phyloP scores from a whole-genome alignment of 1,140 invertebrate genomes.

The Drosophila rufa region DNA sequence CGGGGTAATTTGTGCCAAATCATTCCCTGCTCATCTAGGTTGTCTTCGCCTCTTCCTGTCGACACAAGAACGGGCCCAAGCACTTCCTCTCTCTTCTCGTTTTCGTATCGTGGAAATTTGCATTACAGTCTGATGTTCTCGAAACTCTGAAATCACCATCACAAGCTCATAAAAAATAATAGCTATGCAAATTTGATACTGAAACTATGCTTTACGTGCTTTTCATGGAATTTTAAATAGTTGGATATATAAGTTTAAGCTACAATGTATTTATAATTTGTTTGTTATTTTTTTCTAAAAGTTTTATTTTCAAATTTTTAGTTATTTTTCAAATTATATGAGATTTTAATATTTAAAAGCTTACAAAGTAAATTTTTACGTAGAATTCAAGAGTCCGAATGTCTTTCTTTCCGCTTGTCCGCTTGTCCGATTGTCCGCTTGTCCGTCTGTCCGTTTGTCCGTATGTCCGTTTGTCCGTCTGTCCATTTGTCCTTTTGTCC shows the following conservation, averaged over 20 bases:
- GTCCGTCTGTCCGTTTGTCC: no score
- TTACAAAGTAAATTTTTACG: background rate
- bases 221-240: background rate
- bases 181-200: conserved; percentile 19
- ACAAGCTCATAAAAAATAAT: conserved; percentile 16
- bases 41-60: conserved; percentile 70
- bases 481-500: no score
- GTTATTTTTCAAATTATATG: background rate
- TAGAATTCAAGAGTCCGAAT: no score
- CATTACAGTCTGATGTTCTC: conserved; percentile 38
- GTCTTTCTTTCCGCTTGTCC: no score
- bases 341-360: no score
- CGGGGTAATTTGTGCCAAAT: conserved; percentile 66
- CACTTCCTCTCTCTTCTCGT: conserved; percentile 53
- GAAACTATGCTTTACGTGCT: background rate
- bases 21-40: conserved; percentile 53
- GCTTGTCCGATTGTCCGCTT: no score
- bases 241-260: background rate
- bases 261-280: background rate
- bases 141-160: conserved; percentile 3
- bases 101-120: conserved; percentile 56
- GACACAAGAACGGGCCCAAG: conserved; percentile 19
- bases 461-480: no score
- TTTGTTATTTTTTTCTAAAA: no score
- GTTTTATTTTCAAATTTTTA: no score